Conservation (phyloP, 1,140 invertebrate species). For the Drosophila eugracilis region DNA sequence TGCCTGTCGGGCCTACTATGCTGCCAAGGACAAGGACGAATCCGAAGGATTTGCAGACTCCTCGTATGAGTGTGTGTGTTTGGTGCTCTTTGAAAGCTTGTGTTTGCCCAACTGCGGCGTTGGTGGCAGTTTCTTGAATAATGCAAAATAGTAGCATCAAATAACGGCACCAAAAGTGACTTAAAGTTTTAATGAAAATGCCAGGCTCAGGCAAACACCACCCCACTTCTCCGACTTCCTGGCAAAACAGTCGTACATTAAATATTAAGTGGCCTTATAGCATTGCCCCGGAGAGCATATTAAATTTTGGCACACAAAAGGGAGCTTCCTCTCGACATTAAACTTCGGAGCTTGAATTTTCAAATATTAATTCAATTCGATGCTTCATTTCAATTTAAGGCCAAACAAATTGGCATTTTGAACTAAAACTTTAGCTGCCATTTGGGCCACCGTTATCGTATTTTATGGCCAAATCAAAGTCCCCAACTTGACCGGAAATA, state of each 20-base stretch:
- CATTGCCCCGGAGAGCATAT: slow-evolving; percentile 63
- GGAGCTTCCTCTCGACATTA: slow-evolving; percentile 17
- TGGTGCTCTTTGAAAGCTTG: slow-evolving; percentile 14
- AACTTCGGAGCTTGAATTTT: slow-evolving; percentile 37
- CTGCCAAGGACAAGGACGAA: slow-evolving; percentile 44
- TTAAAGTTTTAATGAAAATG: slow-evolving; percentile 82
- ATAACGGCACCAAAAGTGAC: slow-evolving; percentile 75
- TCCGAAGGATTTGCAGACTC: slow-evolving; percentile 37
- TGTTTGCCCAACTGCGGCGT: slow-evolving; percentile 63
- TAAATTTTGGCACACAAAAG: slow-evolving; percentile 53
- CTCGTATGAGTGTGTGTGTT: slow-evolving; percentile 11
- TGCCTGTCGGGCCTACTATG: slow-evolving; percentile 54
- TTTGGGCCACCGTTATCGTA: slow-evolving; percentile 17
- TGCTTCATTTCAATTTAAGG: slow-evolving; percentile 56
- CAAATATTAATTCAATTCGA: slow-evolving; percentile 58
- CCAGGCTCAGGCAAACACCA: slow-evolving; percentile 40
- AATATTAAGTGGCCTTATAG: slow-evolving; percentile 71
- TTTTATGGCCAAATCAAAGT: slow-evolving; percentile 38
- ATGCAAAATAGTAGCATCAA: slow-evolving; percentile 77
- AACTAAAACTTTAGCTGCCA: slow-evolving; percentile 32
- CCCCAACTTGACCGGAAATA: slow-evolving; percentile 28
- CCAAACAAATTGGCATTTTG: slow-evolving; percentile 32
- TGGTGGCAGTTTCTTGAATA: slow-evolving; percentile 66
- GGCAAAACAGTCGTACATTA: slow-evolving; percentile 54
- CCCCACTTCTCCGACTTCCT: not conserved